These are phyloP conservation scores for Trichonephila clavata DNA, from an alignment of 1,140 invertebrate species.

Conservation along the genomic window DNA sequence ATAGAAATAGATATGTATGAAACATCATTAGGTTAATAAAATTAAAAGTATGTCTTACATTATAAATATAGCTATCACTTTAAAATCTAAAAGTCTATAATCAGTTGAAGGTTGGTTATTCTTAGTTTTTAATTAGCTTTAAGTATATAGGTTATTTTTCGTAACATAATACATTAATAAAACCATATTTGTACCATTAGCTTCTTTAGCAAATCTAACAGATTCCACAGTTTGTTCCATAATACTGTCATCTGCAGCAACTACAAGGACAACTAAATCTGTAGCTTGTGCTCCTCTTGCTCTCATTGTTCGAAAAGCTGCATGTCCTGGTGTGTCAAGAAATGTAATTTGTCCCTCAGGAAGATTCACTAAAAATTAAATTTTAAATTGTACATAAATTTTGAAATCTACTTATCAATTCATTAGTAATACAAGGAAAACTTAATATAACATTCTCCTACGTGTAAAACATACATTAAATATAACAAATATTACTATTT, in stretches of 20 bases:
- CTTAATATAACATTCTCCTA: too few species aligned
- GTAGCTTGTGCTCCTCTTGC: conserved; percentile 94
- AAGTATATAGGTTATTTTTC: too few species aligned
- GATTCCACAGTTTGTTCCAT: conserved; percentile 96
- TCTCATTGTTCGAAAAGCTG: conserved; percentile 96
- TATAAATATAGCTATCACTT: too few species aligned
- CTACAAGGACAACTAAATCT: conserved; percentile 97
- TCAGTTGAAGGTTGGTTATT: too few species aligned
- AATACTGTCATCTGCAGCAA: conserved; percentile 99
- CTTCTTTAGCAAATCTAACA: conserved; percentile 83
- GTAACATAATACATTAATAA: not conserved
- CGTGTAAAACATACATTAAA: too few species aligned
- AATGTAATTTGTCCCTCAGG: conserved; percentile 92
- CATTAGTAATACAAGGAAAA: too few species aligned
- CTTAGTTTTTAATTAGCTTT: too few species aligned
- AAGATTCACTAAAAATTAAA: conserved; percentile 83
- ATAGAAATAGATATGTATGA: too few species aligned
- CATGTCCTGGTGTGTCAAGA: conserved; percentile 99
- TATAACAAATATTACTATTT: not conserved
- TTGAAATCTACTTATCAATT: too few species aligned
- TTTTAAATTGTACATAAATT: conserved; percentile 70
- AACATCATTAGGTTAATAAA: too few species aligned
- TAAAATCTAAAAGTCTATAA: too few species aligned
- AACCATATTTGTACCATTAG: conserved; percentile 83
- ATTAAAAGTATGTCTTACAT: too few species aligned